Evolutionary conservation across 1,140 invertebrate genomes (phyloP).

Genomic region (Habropoda laboriosa): DNA sequence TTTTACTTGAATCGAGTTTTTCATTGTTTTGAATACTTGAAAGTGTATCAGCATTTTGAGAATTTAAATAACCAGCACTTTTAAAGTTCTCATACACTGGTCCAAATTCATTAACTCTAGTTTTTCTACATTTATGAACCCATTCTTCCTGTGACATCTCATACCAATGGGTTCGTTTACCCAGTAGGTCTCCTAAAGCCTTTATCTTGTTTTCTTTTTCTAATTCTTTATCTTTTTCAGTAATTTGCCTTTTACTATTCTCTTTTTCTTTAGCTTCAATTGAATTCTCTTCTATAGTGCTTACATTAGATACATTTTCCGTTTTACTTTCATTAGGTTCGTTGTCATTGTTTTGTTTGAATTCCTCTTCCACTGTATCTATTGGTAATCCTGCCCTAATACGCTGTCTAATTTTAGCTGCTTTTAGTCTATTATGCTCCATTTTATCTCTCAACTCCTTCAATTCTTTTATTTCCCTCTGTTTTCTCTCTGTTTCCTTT

Average conservation of each 20-base stretch:
- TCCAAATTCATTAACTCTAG: slow-evolving; percentile 87
- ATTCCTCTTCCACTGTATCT: slow-evolving; percentile 81
- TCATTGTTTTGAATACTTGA: slow-evolving; percentile 11
- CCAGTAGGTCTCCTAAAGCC: slow-evolving; percentile 75
- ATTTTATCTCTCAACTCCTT: slow-evolving; percentile 86
- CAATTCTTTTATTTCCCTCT: slow-evolving; percentile 85
- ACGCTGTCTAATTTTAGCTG: slow-evolving; percentile 89
- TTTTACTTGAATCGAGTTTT: not conserved
- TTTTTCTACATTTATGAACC: slow-evolving; percentile 87
- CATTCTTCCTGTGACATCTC: slow-evolving; percentile 90
- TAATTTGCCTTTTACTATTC: slow-evolving; percentile 62
- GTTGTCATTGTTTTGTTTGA: slow-evolving; percentile 75
- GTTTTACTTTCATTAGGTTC: slow-evolving; percentile 39
- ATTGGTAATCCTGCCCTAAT: slow-evolving; percentile 89
- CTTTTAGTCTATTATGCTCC: slow-evolving; percentile 88
- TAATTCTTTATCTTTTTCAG: slow-evolving; percentile 67
- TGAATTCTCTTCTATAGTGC: not conserved
- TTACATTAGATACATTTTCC: not conserved
- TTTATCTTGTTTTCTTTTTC: slow-evolving; percentile 71
- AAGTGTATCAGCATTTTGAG: not conserved
- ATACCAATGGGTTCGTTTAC: slow-evolving; percentile 74
- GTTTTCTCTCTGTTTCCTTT: slow-evolving; percentile 87
- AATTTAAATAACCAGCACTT: slow-evolving; percentile 52
- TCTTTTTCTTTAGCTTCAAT: slow-evolving; percentile 53
- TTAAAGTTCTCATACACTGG: slow-evolving; percentile 79